Evolutionary conservation across 2,888 invertebrate species (phyloP).

Genomic region (Malthinus seriepunctatus): DNA sequence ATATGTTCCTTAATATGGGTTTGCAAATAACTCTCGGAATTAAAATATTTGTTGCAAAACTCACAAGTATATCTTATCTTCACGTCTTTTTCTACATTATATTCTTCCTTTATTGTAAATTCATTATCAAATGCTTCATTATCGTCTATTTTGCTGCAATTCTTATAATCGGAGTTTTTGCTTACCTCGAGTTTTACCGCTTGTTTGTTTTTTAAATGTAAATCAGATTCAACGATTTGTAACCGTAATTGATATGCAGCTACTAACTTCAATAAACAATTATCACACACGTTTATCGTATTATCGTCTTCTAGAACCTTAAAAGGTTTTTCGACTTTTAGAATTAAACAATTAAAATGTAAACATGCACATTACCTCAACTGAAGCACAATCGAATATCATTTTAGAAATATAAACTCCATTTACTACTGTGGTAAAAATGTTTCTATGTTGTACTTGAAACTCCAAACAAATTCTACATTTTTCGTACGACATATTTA

Average conservation of each 20-base stretch:
- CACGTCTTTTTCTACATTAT: background rate
- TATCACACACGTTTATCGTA: conserved; percentile 13
- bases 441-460: background rate
- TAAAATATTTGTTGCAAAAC: conserved; percentile 21
- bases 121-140: no score
- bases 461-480: background rate
- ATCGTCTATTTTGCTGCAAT: background rate
- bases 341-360: background rate
- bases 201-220: conserved; percentile 2
- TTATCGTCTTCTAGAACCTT: conserved; percentile 12
- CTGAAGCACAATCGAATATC: background rate
- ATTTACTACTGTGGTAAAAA: background rate
- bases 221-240: conserved; percentile 19
- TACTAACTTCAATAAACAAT: conserved; percentile 9
- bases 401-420: background rate
- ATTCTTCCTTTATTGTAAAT: background rate
- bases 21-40: conserved; percentile 17
- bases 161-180: background rate
- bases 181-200: background rate
- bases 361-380: background rate
- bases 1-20: conserved; percentile 22
- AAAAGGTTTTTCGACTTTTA: background rate
- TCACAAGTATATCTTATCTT: conserved; percentile 12
- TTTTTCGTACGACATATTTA: background rate
- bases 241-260: conserved; percentile 7